These are phyloP conservation scores for Hycleus phaleratus DNA, from an alignment of 1,140 invertebrate genomes.

Conservation along the genomic window DNA sequence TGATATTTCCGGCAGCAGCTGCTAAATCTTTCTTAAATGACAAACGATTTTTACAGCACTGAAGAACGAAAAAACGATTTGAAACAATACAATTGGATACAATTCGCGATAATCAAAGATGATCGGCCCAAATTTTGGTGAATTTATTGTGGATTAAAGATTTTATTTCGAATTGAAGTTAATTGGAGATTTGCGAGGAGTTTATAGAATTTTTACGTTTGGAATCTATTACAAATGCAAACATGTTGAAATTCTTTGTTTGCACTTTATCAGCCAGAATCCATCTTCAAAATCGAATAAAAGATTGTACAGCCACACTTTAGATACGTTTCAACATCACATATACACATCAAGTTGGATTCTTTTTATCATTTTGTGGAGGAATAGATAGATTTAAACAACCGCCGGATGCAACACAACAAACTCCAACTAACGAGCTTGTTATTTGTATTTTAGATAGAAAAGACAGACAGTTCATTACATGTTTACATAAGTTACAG, in stretches of 20 bases:
- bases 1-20: slow-evolving; percentile 12
- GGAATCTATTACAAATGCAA: too few species aligned
- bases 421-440: slow-evolving; percentile 9
- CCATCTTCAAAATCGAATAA: too few species aligned
- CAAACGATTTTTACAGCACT: neutral
- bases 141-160: slow-evolving; percentile 4
- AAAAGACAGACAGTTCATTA: slow-evolving; percentile 10
- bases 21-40: slow-evolving; percentile 4
- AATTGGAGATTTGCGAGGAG: slow-evolving; percentile 4
- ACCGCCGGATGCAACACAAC: slow-evolving; percentile 8
- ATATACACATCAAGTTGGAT: too few species aligned
- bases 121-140: neutral
- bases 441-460: slow-evolving; percentile 1
- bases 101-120: neutral
- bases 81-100: slow-evolving; percentile 1
- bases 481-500: slow-evolving; percentile 11
- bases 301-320: too few species aligned
- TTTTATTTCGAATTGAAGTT: slow-evolving; percentile 10
- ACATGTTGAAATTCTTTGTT: too few species aligned
- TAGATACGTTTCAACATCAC: too few species aligned
- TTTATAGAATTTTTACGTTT: too few species aligned
- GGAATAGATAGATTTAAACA: neutral
- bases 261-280: too few species aligned
- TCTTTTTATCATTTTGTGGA: too few species aligned
- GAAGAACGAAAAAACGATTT: neutral